Evolutionary conservation across 2,113 vertebrate genomes (phyloP).

Genomic region (Bujurquina vittata): DNA sequence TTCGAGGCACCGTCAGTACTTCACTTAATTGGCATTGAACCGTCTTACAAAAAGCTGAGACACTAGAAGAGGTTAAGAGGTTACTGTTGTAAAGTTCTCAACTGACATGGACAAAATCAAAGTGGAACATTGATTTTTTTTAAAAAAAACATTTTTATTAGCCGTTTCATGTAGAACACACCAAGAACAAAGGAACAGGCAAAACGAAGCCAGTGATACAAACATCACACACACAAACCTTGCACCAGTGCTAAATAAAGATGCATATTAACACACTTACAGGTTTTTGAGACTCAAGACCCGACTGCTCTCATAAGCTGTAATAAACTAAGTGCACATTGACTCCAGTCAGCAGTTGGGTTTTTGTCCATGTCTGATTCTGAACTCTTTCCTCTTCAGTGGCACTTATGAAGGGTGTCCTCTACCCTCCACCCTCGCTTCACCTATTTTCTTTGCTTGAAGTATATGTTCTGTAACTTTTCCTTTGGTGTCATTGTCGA

Average conservation of each 20-base stretch:
- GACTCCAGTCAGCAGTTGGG: too few relatives aligned
- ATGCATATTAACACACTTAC: too few relatives aligned
- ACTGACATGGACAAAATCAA: not conserved
- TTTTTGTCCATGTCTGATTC: not conserved
- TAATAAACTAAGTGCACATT: not conserved
- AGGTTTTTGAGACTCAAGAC: not conserved
- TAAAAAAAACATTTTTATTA: too few relatives aligned
- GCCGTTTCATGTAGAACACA: too few relatives aligned
- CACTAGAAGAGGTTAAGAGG: not conserved
- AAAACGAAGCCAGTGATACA: too few relatives aligned
- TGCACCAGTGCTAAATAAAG: too few relatives aligned
- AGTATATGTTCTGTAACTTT: slow-evolving; percentile 29
- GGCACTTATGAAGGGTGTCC: not conserved
- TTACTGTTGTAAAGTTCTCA: not conserved
- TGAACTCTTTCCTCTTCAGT: not conserved
- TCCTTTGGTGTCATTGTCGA: slow-evolving; percentile 27
- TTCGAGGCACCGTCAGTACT: not conserved
- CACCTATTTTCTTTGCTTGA: slow-evolving; percentile 13
- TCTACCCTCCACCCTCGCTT: not conserved
- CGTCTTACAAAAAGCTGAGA: not conserved
- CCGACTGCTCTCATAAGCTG: not conserved
- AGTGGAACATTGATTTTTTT: not conserved
- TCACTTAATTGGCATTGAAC: not conserved
- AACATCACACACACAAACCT: too few relatives aligned
- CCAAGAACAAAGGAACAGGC: too few relatives aligned